Base-by-base conservation (phyloP, 2,797 vertebrate species). In the Galagoides demidoff region DNA sequence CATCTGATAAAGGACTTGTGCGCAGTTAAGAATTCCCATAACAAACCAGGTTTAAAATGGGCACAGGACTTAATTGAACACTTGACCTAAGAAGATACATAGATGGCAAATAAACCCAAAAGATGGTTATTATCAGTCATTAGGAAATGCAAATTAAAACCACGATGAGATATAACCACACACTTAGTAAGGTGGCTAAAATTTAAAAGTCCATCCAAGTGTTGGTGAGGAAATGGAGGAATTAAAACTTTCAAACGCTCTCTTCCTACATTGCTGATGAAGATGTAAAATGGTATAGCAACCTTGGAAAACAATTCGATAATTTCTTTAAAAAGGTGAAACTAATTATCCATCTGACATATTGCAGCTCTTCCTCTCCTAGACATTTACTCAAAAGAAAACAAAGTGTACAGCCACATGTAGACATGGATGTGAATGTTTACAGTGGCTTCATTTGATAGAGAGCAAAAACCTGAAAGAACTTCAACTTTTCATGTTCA, bases 341-440 rank as follows among this genome's bases (percentile, higher is more conserved):
- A 52, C 23, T 59, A 76, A 77, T 71, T 57, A 82, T 49, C 77
- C 25, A 55, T 37, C n/a, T 76, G n/a, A 34, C 25, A 49, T 63
- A 43, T 1, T 39, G 14, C 9, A 85, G 31, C 31, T 79, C 23
- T 90, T 87, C 16, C 52, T 61, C 29, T 27, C 25, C 68, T 89
- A 81, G 90, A 49, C 90, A 70, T 71, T 89, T 93, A 83, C 37
- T 82, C 27, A 79, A 79, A 78, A 43, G 27, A 45, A 90, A 95
- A 79, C 19, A 92, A 95, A 90, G 49, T 22, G 31, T 70, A 57
- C 70, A 49, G n/a, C 12, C 0, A 34, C 61, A 63, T 8, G 82
- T 39, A 79, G 64, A 55, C 16, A 52, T 45, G 11, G 7, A 84
- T 57, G 64, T 23, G 23, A 91, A 88, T 37, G 39, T 57, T 77